Conservation (phyloP, 2,113 vertebrate genomes). For the Pagrus major region DNA sequence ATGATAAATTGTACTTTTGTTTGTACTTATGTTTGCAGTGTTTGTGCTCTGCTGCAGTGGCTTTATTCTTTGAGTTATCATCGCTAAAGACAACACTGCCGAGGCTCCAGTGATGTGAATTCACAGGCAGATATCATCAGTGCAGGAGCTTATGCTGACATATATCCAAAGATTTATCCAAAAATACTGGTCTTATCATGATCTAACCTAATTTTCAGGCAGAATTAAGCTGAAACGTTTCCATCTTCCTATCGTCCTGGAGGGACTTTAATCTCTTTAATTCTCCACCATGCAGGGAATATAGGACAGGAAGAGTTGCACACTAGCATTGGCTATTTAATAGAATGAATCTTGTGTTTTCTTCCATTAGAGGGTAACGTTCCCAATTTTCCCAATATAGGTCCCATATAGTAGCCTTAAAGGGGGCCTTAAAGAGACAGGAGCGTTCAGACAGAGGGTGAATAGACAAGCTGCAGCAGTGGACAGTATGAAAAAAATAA, state of each 20-base stretch:
- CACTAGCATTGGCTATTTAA: too few species aligned
- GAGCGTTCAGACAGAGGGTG: too few species aligned
- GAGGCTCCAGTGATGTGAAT: conserved; percentile 2
- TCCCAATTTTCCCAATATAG: too few species aligned
- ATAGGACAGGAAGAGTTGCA: conserved; percentile 3
- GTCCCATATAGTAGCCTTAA: too few species aligned
- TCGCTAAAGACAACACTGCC: neutral
- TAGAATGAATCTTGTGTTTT: conserved; percentile 7
- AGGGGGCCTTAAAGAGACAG: too few species aligned
- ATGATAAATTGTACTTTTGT: neutral
- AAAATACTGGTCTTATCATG: neutral
- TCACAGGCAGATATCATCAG: neutral
- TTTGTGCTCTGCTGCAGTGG: conserved; percentile 8
- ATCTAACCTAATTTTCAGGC: neutral
- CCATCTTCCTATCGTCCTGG: neutral
- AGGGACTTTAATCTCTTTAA: neutral
- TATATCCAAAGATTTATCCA: neutral
- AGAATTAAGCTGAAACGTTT: neutral
- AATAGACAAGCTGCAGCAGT: too few species aligned
- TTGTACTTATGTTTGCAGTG: conserved; percentile 35
- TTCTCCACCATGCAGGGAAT: conserved; percentile 18
- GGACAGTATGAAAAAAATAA: too few species aligned
- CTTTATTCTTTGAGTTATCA: neutral
- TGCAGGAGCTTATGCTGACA: neutral
- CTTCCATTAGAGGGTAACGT: too few species aligned